phyloP scores from a whole-genome alignment of 2,113 vertebrate species.

The Turnix velox region DNA sequence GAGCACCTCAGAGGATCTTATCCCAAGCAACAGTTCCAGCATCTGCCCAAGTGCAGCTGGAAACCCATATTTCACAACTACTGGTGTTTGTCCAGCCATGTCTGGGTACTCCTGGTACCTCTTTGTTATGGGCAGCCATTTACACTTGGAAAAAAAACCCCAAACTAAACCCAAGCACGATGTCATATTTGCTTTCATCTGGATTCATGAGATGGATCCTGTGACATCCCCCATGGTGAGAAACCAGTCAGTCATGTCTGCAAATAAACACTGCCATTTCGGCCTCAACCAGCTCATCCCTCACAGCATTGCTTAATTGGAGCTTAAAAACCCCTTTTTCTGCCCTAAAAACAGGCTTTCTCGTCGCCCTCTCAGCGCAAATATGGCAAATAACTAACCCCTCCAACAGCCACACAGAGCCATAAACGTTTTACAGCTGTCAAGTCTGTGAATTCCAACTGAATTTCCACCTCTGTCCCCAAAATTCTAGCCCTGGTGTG shows the following conservation, averaged over 20 bases:
- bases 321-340: slow-evolving; percentile 31
- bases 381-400: slow-evolving; percentile 32
- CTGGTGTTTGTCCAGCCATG: not conserved
- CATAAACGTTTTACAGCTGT: slow-evolving; percentile 29
- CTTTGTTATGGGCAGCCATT: slow-evolving; percentile 44
- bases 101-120: not conserved
- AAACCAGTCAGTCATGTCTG: slow-evolving; percentile 35
- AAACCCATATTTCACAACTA: slow-evolving; percentile 38
- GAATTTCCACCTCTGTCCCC: not conserved
- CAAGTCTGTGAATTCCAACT: not conserved
- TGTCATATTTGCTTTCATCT: slow-evolving; percentile 39
- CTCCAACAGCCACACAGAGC: not conserved
- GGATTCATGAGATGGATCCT: slow-evolving; percentile 46
- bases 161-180: not conserved
- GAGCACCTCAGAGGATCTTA: not conserved
- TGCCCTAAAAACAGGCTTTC: slow-evolving; percentile 28
- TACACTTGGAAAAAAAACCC: not conserved
- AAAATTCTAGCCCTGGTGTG: not conserved
- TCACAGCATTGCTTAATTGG: slow-evolving; percentile 50
- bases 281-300: slow-evolving; percentile 24
- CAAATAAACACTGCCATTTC: slow-evolving; percentile 47
- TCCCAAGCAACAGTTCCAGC: not conserved
- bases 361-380: slow-evolving; percentile 16
- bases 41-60: slow-evolving; percentile 36
- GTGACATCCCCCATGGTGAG: slow-evolving; percentile 3